Evolutionary conservation across 2,113 vertebrate species (phyloP), one percentile per base, ranked within the genome.

Genomic region (Triplophysa rosa): DNA sequence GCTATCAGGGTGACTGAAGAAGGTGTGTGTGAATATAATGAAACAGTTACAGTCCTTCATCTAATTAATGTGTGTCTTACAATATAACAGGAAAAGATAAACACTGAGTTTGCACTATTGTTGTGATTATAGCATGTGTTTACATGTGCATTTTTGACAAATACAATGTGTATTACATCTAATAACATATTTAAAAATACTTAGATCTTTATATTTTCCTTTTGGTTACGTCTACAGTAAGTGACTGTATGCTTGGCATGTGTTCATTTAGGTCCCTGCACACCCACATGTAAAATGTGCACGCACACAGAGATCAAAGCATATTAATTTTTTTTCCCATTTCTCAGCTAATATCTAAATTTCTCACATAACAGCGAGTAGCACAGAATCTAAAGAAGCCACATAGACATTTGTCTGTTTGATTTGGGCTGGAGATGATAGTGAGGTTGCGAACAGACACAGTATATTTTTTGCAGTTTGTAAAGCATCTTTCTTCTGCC

Each of bases 301-400:
- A 59, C 19, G 40, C 47, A 54, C 8, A 52, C 67, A 68, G 17
- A 56, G 19, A 42, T 37, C 21, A 33, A 37, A 52, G 61, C 24
- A 63, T 63, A 63, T 65, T 52, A 65, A 5, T 4, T 33, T n/a
- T 37, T 29, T 73, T 62, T 47, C 3, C 54, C 23, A 63, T 74
- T 37, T 76, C 61, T 65, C 61, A 2, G 16, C 26, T 21, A 61
- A 65, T 52, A 66, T 77, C 45, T 65, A 45, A 65, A 77, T 77
- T 77, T 62, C 26, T 52, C 74, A 77, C 61, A 65, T 11, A 65
- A 26, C 62, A 77, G 26, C 14, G 73, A 54, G 12, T 2, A 64
- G 62, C 24, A 21, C 42, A 49, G 72, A 49, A 19, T 26, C 69
- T 42, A 19, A 12, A 74, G 54, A 72, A 73, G 19, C n/a, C 54